phyloP scores from a whole-genome alignment of 1,140 invertebrate genomes.

The Heliconius eleuchia region DNA sequence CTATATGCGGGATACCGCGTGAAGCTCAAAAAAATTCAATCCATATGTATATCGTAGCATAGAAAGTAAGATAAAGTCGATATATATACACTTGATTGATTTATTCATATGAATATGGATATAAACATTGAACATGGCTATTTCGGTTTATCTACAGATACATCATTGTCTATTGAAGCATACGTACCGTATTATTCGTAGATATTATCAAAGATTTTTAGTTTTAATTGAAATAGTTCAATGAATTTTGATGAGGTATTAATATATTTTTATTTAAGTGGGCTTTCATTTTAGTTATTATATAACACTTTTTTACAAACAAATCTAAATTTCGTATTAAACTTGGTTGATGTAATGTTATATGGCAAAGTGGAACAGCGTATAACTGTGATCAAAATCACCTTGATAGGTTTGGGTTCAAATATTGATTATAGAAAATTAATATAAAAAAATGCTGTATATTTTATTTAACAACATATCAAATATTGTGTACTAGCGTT shows the following conservation, averaged over 20 bases:
- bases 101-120: slow-evolving; percentile 15
- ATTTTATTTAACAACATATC: no score
- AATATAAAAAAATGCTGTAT: not conserved
- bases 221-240: not conserved
- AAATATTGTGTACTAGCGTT: not conserved
- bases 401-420: no score
- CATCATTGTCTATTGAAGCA: not conserved
- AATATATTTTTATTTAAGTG: not conserved
- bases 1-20: not conserved
- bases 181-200: not conserved
- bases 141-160: not conserved
- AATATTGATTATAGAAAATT: not conserved
- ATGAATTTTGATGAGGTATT: not conserved
- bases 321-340: no score
- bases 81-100: slow-evolving; percentile 24
- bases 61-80: slow-evolving; percentile 13
- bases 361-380: no score
- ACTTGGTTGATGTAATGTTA: no score
- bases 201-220: not conserved
- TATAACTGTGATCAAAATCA: not conserved
- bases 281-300: not conserved
- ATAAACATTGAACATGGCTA: not conserved
- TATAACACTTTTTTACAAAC: no score
- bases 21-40: not conserved
- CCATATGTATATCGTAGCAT: not conserved